phyloP scores from a whole-genome alignment of 2,888 invertebrate species.

The Physocephala rufipes region DNA sequence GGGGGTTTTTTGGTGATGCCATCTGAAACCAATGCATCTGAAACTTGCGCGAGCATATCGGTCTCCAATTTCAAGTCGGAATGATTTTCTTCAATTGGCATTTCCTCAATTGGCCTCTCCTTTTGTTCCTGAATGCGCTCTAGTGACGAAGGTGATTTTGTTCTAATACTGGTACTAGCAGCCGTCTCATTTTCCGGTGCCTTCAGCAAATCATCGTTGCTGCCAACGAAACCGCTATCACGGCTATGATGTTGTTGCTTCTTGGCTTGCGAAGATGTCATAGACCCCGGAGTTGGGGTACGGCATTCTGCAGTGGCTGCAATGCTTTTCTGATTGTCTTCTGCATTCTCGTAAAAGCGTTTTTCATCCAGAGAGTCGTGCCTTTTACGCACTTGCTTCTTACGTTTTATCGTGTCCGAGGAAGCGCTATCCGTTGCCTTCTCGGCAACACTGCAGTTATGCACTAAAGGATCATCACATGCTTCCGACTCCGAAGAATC shows the following conservation, averaged over 20 bases:
- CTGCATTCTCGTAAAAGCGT: constrained; percentile 62
- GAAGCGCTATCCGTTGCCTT: constrained; percentile 65
- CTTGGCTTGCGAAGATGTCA: constrained; percentile 72
- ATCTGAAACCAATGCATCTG: constrained; percentile 36
- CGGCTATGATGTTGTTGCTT: constrained; percentile 75
- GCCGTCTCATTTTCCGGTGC: constrained; percentile 60
- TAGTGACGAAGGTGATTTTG: constrained; percentile 54
- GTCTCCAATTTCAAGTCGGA: constrained; percentile 10
- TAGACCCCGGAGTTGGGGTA: constrained; percentile 54
- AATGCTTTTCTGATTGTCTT: constrained; percentile 41
- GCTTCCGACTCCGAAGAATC: constrained; percentile 78
- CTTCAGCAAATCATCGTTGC: constrained; percentile 84
- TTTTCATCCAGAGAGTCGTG: constrained; percentile 65
- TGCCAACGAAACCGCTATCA: constrained; percentile 89
- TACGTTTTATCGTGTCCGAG: constrained; percentile 81
- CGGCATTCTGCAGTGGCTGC: constrained; percentile 48
- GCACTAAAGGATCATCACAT: constrained; percentile 72
- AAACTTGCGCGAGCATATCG: not conserved
- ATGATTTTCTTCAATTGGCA: too few relatives aligned
- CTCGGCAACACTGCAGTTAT: constrained; percentile 71
- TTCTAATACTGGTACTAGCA: constrained; percentile 28
- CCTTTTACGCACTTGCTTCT: constrained; percentile 80
- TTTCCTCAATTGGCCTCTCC: constrained; percentile 61
- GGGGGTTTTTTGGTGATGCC: constrained; percentile 36
- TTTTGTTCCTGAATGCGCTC: constrained; percentile 58